A percentile compares a stretch with the other conserved stretches of the same genome.
Conservation (phyloP, 2,888 invertebrate species). For the Idaea aversata region DNA sequence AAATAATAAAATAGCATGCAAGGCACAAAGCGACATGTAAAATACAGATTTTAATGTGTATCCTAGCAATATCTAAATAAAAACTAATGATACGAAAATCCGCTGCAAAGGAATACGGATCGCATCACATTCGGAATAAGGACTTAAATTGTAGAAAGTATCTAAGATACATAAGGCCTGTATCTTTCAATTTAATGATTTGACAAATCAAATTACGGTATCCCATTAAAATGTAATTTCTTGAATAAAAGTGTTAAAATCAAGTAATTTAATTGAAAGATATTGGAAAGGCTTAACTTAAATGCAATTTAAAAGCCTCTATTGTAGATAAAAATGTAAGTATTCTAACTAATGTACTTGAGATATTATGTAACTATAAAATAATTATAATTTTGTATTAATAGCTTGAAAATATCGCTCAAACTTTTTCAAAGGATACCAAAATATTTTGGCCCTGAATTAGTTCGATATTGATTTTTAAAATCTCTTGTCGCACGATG, state of each 20-base stretch:
- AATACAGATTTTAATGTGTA: not conserved
- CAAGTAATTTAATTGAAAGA: not conserved
- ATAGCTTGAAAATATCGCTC: constrained; percentile 7
- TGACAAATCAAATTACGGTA: not conserved
- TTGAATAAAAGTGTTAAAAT: too few relatives aligned
- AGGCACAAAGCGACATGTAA: not conserved
- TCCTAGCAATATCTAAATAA: not conserved
- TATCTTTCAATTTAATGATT: not conserved
- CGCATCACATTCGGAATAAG: not conserved
- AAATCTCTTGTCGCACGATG: too few relatives aligned
- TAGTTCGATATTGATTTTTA: too few relatives aligned
- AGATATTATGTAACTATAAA: not conserved
- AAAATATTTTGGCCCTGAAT: too few relatives aligned
- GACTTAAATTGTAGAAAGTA: not conserved
- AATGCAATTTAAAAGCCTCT: not conserved
- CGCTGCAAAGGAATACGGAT: not conserved
- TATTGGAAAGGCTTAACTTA: not conserved
- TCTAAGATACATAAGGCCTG: not conserved
- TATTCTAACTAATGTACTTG: not conserved
- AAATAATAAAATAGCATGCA: not conserved
- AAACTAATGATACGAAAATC: too few relatives aligned
- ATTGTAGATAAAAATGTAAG: not conserved
- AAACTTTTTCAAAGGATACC: constrained; percentile 3
- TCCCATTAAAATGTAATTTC: too few relatives aligned
- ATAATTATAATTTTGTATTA: not conserved